Percentiles rank a stretch among this genome's conserved stretches.
Conservation (phyloP, 2,113 vertebrate species). For the Gallinago paraguaiae region DNA sequence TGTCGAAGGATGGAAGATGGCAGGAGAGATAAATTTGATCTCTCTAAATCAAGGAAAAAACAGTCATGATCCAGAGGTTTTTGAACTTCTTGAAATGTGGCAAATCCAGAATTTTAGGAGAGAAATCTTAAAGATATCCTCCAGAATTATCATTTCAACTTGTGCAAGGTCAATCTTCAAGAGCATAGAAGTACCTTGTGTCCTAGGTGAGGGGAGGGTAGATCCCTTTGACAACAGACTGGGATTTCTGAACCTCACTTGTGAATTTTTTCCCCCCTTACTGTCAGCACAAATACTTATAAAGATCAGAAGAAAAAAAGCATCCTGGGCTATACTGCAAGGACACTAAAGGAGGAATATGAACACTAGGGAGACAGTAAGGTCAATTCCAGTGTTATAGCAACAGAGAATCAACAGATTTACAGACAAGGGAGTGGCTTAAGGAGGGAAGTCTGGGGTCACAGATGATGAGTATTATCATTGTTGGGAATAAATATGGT, state of each 20-base stretch:
- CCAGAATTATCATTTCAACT: background rate
- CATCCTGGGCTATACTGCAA: background rate
- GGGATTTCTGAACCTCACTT: background rate
- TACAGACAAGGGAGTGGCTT: background rate
- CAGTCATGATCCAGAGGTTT: background rate
- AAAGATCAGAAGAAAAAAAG: background rate
- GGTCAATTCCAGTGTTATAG: background rate
- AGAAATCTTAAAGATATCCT: background rate
- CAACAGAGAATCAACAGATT: background rate
- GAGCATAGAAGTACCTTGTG: background rate
- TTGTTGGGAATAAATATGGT: background rate
- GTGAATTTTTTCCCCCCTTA: background rate
- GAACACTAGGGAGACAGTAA: background rate
- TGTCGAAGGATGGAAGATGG: background rate
- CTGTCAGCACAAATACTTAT: background rate
- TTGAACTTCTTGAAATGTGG: background rate
- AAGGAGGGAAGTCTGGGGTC: background rate
- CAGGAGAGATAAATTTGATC: background rate
- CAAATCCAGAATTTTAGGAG: background rate
- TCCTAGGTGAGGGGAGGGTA: background rate
- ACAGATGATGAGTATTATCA: background rate
- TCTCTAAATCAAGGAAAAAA: background rate
- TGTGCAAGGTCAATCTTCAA: background rate
- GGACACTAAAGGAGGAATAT: background rate
- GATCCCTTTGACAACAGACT: background rate